Evolutionary conservation across 2,888 invertebrate genomes (phyloP), one percentile per base, ranked within the genome.

Genomic region (Tromatobia lineatoria): DNA sequence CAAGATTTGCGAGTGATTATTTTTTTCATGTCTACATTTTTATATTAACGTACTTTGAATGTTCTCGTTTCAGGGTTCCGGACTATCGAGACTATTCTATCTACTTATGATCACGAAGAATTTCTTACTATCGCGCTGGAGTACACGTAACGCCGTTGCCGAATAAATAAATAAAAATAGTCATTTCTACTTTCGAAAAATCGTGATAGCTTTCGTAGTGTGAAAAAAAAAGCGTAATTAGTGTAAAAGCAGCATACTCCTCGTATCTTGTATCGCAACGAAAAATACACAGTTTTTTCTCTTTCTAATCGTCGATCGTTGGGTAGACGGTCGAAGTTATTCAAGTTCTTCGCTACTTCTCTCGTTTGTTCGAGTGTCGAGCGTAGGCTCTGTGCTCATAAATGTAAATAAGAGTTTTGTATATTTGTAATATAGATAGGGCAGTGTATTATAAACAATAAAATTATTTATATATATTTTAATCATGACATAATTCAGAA

Each of bases 391-490:
- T 85, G 79, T 80, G 79, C 83, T 86, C 86, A 84, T 89, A 88
- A 87, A 88, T 91, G 91, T 91, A 91, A 86, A 91, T 91, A 87
- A 90, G 88, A 91, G 88, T 91, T 91, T 91, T 91, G 91, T 91
- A 91, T 91, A 91, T 91, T 91, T 91, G 91, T 91, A 91, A 91
- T 87, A 91, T 91, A 91, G 91, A 90, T 91, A 91, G 91, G 90
- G 88, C 90, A 91, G 90, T 91, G 91, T 91, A 91, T 91, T 89
- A 91, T 90, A 91, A 90, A 91, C 90, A 91, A 91, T 91, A 91
- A 91, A 91, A 91, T 91, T 91, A 91, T 91, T 91, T 91, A 91
- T 91, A 91, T 90, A 91, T 91, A 91, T 91, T 91, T 91, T 90
- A 90, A 90, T 90, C 90, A 90, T 86, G 88, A 89, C 85, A 69